phyloP scores from a whole-genome alignment of 1,140 invertebrate genomes.

The Micrasema longulum region DNA sequence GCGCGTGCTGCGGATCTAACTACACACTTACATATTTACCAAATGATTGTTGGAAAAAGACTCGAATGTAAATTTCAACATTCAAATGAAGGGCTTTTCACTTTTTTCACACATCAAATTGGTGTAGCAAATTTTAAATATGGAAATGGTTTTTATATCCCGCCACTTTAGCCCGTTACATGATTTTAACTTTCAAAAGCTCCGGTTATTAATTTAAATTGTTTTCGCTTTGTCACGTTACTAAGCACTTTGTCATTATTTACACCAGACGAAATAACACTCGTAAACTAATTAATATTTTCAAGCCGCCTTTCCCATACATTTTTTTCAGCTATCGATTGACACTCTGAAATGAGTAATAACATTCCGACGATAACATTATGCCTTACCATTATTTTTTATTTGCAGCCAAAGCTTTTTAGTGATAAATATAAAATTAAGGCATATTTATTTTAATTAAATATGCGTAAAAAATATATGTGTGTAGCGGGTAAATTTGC shows the following conservation, averaged over 20 bases:
- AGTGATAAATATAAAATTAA: too few species aligned
- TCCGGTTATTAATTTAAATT: not conserved
- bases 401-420: too few species aligned
- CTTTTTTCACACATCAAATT: slow-evolving; percentile 23
- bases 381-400: too few species aligned
- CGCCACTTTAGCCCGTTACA: not conserved
- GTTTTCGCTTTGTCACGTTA: not conserved
- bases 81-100: slow-evolving; percentile 26
- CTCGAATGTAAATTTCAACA: slow-evolving; percentile 29
- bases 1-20: slow-evolving; percentile 20
- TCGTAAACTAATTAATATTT: too few species aligned
- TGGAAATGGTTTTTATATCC: slow-evolving; percentile 8
- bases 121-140: slow-evolving; percentile 27
- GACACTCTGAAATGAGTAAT: too few species aligned
- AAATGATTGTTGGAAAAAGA: slow-evolving; percentile 28
- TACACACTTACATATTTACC: slow-evolving; percentile 29
- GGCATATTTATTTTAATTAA: too few species aligned
- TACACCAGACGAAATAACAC: not conserved
- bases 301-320: too few species aligned
- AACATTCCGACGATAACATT: too few species aligned
- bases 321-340: too few species aligned
- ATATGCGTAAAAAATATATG: too few species aligned
- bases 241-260: not conserved
- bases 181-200: not conserved
- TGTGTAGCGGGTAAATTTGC: too few species aligned